Conservation (phyloP, 2,113 vertebrate genomes). For the Notarius quadriscutis region DNA sequence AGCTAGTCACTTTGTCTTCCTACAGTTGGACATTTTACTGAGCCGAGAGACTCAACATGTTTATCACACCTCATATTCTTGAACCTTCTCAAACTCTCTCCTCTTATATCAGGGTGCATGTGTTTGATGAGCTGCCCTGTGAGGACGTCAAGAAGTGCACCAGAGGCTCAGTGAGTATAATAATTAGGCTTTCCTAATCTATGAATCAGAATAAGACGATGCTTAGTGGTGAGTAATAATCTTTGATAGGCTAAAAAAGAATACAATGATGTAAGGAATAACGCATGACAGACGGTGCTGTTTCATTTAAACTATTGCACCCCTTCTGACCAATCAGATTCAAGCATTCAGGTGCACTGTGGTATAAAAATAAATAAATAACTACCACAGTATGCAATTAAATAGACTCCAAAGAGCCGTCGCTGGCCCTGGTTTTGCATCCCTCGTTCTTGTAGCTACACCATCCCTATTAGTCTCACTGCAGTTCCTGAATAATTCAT, state of each 20-base stretch:
- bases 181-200: background rate
- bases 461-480: background rate
- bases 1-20: background rate
- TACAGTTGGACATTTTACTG: background rate
- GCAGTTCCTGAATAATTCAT: background rate
- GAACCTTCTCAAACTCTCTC: background rate
- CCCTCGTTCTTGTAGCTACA: background rate
- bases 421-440: background rate
- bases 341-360: background rate
- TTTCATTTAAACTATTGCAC: background rate
- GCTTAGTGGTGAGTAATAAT: background rate
- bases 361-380: background rate
- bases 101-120: slow-evolving; percentile 48
- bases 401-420: background rate
- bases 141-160: slow-evolving; percentile 61
- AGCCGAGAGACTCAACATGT: background rate
- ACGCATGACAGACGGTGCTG: background rate
- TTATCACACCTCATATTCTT: background rate
- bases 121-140: slow-evolving; percentile 52
- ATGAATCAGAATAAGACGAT: background rate
- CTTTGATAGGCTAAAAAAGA: background rate
- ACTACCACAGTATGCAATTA: background rate
- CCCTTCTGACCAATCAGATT: background rate
- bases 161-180: slow-evolving; percentile 56
- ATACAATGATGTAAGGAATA: background rate